Evolutionary conservation across 2,113 vertebrate species (phyloP), one percentile per base, ranked within the genome.

Genomic region (Podarcis raffonei): DNA sequence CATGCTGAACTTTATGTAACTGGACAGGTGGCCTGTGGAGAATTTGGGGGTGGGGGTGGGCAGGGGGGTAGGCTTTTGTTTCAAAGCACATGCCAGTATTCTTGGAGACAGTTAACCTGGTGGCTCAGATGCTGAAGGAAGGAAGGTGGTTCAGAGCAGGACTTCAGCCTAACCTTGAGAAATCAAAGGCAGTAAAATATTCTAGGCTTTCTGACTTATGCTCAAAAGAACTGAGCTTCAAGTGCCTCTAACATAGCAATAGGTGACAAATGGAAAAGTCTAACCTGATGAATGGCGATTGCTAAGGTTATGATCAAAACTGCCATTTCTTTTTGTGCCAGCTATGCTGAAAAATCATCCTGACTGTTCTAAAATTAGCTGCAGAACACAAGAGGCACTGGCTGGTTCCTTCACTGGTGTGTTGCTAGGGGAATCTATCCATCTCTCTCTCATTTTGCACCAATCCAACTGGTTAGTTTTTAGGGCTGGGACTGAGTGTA

Each of bases 291-390:
- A 35, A 0, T 0, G 1, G 69, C 2, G 1, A 83, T 66, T 86
- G 4, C 35, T 57, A 59, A 90, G 85, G 76, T 76, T 87, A 83
- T 88, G 35, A 1, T 18, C 0, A 0, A 7, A 76, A 59, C 65
- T 30, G 82, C 85, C 66, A 53, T 53, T 68, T 89, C 57, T 15
- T n/a, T 6, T 68, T 75, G 22, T 65, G 42, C 69, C n/a, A 25
- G 91, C 1, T 2, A 91, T 89, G 89, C 90, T 77, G 79, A 27
- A 89, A 86, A 90, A 85, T 48, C 0, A 2, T 84, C 92, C 68
- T 85, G 0, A 7, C 89, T 53, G 90, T 93, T 91, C 87, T 87
- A 77, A 85, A 85, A 92, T 71, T 16, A 72, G 39, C 86, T 12
- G 62, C 11, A 2, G 91, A 82, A 78, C 0, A 0, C 35, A 62